Conservation (phyloP, 2,797 vertebrate species). For the Tiaroga cobitis region DNA sequence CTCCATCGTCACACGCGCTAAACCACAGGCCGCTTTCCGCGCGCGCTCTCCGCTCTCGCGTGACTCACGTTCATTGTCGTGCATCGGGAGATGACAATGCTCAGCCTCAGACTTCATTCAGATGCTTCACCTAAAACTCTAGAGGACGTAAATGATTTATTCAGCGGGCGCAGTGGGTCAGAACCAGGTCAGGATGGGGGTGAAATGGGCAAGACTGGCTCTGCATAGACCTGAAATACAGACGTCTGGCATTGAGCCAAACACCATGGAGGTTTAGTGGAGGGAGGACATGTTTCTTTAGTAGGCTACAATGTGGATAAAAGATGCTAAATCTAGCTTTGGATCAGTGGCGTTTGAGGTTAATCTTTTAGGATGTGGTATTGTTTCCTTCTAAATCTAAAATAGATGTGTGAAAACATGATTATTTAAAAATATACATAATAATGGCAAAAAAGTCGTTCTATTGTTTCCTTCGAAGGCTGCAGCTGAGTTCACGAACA, state of each 20-base stretch:
- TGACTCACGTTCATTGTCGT: conserved; percentile 32
- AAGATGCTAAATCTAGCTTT: neutral
- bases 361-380: neutral
- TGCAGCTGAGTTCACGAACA: neutral
- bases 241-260: conserved; percentile 29
- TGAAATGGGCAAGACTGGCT: conserved; percentile 31
- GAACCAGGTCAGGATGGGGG: conserved; percentile 62
- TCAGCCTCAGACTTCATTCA: conserved; percentile 22
- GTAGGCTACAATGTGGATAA: neutral
- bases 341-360: neutral
- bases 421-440: too few relatives aligned
- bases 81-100: conserved; percentile 28
- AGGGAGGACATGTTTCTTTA: neutral
- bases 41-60: neutral
- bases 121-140: conserved; percentile 45
- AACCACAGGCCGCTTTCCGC: neutral
- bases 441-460: neutral
- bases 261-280: too few relatives aligned
- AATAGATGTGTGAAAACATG: neutral
- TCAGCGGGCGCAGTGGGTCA: conserved; percentile 50
- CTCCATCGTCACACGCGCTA: neutral
- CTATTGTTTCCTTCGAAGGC: neutral
- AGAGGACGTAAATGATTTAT: conserved; percentile 66
- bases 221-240: conserved; percentile 20
- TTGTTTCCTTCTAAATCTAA: neutral